Evolutionary conservation across 2,888 invertebrate genomes (phyloP).

Genomic region (Crossocerus cetratus): DNA sequence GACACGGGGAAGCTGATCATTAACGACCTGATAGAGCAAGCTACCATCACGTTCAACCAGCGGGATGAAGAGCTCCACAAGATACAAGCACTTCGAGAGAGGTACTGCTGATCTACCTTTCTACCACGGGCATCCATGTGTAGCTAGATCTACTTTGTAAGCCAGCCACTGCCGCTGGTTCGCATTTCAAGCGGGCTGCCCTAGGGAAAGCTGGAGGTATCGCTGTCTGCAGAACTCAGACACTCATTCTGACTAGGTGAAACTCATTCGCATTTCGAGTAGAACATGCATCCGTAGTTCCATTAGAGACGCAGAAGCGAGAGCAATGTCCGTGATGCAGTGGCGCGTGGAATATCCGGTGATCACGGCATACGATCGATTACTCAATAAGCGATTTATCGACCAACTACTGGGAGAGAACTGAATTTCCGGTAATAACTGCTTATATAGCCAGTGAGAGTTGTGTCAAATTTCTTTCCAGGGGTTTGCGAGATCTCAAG

Average conservation of each 20-base stretch:
- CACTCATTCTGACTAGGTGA: constrained; percentile 35
- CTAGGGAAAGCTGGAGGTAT: constrained; percentile 42
- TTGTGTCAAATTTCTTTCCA: constrained; percentile 50
- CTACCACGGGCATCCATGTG: not conserved
- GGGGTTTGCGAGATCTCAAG: constrained; percentile 78
- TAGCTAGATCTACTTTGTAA: not conserved
- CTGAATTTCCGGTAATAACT: not conserved
- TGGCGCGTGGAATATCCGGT: constrained; percentile 44
- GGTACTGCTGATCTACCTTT: constrained; percentile 53
- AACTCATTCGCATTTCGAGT: constrained; percentile 34
- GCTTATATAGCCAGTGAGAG: not conserved
- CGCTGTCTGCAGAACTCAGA: constrained; percentile 34
- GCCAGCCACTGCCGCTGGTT: not conserved
- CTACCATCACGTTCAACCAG: constrained; percentile 92
- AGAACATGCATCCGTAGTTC: constrained; percentile 17
- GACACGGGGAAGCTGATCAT: constrained; percentile 89
- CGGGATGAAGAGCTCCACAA: constrained; percentile 90
- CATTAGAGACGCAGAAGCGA: constrained; percentile 50
- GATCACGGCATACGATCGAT: constrained; percentile 29
- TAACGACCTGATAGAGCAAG: constrained; percentile 91
- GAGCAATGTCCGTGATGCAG: constrained; percentile 36
- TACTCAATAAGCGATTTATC: constrained; percentile 29
- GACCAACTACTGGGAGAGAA: not conserved
- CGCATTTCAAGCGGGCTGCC: not conserved
- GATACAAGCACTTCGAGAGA: constrained; percentile 87